These are phyloP conservation scores for Dasypogon diadema DNA, from an alignment of 2,888 invertebrate species.

Conservation along the genomic window DNA sequence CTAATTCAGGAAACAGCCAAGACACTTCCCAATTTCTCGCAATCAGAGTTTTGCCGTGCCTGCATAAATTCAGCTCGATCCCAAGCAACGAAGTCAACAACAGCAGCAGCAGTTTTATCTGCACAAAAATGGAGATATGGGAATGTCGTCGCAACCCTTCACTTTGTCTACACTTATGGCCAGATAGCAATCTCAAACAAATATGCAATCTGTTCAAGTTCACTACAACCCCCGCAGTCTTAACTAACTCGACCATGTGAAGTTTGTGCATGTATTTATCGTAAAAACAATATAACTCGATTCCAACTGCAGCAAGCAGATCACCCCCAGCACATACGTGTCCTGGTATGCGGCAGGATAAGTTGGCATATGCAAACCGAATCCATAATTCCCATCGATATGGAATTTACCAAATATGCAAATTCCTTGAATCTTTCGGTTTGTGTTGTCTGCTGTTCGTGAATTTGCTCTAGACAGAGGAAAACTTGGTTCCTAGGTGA, in stretches of 20 bases:
- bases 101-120: slow-evolving; percentile 43
- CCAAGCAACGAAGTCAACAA: slow-evolving; percentile 34
- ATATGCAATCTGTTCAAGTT: slow-evolving; percentile 53
- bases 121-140: neutral
- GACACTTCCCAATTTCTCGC: slow-evolving; percentile 19
- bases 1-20: slow-evolving; percentile 25
- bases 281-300: slow-evolving; percentile 44
- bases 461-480: neutral
- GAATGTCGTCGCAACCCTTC: slow-evolving; percentile 38
- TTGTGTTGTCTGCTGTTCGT: slow-evolving; percentile 33
- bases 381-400: slow-evolving; percentile 53
- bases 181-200: slow-evolving; percentile 50
- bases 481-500: slow-evolving; percentile 17
- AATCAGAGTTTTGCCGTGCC: neutral
- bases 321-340: slow-evolving; percentile 7
- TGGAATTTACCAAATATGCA: slow-evolving; percentile 55
- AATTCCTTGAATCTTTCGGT: slow-evolving; percentile 50
- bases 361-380: slow-evolving; percentile 46
- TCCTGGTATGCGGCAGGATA: neutral
- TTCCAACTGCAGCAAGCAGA: neutral
- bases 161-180: slow-evolving; percentile 48
- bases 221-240: slow-evolving; percentile 41
- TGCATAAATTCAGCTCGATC: slow-evolving; percentile 35
- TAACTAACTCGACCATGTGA: slow-evolving; percentile 19
- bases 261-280: slow-evolving; percentile 11